Conservation (phyloP, 2,888 invertebrate genomes). For the Torymus auratus region DNA sequence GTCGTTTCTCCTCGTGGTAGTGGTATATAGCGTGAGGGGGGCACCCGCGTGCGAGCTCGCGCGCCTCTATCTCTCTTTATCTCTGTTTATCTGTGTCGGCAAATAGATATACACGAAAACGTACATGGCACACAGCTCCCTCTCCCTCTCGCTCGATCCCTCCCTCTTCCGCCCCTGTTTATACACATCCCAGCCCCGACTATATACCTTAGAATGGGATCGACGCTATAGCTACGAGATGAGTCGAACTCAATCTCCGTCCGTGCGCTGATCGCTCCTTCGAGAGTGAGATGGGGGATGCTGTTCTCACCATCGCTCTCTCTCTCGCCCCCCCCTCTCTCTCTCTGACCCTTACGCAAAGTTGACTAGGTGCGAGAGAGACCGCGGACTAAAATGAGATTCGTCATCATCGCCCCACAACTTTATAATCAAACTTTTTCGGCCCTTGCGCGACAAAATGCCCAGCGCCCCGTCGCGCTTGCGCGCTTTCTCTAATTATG, state of each 20-base stretch:
- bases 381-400: slow-evolving; percentile 28
- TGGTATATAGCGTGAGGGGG: slow-evolving; percentile 9
- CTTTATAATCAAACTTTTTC: slow-evolving; percentile 56
- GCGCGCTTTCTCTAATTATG: slow-evolving; percentile 44
- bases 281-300: too few species aligned
- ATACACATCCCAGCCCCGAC: slow-evolving; percentile 61
- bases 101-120: slow-evolving; percentile 75
- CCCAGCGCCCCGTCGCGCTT: neutral
- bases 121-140: slow-evolving; percentile 66
- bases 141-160: slow-evolving; percentile 61
- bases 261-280: slow-evolving; percentile 7
- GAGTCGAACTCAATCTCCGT: slow-evolving; percentile 73
- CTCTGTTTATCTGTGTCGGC: slow-evolving; percentile 75
- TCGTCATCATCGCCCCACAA: slow-evolving; percentile 44
- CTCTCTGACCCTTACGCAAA: neutral
- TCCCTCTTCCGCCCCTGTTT: slow-evolving; percentile 55
- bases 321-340: neutral
- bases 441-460: slow-evolving; percentile 6
- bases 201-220: slow-evolving; percentile 70
- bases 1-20: neutral
- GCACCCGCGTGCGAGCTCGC: slow-evolving; percentile 49
- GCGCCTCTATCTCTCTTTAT: slow-evolving; percentile 67
- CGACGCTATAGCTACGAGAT: slow-evolving; percentile 72
- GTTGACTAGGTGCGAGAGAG: too few species aligned
- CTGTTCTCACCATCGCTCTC: too few species aligned